A percentile compares a stretch with the other conserved stretches of the same genome.
Conservation (phyloP, 2,113 vertebrate genomes). For the Pteruthius melanotis region DNA sequence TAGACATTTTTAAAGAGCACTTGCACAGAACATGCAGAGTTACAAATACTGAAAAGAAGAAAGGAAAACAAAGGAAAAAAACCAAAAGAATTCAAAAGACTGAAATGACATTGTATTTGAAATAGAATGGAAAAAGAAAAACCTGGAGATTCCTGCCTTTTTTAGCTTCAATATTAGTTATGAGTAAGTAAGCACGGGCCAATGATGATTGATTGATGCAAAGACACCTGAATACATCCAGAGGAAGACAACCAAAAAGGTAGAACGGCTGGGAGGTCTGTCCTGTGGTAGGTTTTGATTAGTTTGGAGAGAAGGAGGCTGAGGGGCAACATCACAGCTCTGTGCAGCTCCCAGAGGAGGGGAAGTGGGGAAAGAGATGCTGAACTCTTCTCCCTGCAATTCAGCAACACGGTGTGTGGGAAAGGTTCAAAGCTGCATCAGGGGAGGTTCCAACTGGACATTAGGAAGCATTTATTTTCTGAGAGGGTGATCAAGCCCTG, state of each 20-base stretch:
- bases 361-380: neutral
- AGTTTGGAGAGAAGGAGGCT: neutral
- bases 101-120: neutral
- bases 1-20: neutral
- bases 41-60: neutral
- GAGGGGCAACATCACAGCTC: neutral
- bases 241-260: neutral
- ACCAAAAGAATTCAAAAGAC: neutral
- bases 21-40: too few relatives aligned
- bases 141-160: neutral
- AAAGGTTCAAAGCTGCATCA: neutral
- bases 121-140: neutral
- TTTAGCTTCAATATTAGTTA: neutral
- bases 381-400: neutral
- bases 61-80: neutral
- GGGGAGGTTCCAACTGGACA: neutral
- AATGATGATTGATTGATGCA: too few relatives aligned
- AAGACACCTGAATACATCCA: neutral
- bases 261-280: neutral
- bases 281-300: neutral
- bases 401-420: fast-evolving
- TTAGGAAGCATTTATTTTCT: neutral
- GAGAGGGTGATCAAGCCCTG: neutral
- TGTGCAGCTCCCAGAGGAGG: neutral
- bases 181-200: neutral